Evolutionary conservation across 2,797 vertebrate genomes (phyloP).

Genomic region (Sebastes cheni): DNA sequence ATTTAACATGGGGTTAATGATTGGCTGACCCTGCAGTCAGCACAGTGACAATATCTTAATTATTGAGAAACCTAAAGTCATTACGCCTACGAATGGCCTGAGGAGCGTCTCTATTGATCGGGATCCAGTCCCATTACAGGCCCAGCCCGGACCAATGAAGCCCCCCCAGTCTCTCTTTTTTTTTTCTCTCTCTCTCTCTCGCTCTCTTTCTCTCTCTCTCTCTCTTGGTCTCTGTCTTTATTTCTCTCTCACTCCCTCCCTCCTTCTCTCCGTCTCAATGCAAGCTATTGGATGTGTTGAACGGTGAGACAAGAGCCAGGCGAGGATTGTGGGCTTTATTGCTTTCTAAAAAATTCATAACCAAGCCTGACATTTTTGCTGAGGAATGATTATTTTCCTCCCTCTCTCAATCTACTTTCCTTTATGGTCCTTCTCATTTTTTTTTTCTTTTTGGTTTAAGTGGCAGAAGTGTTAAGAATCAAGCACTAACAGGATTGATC

Average conservation of each 20-base stretch:
- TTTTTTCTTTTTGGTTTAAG: slow-evolving; percentile 60
- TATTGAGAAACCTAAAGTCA: slow-evolving; percentile 87
- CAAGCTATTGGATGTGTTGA: slow-evolving; percentile 70
- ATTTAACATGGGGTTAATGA: slow-evolving; percentile 88
- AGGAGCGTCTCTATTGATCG: slow-evolving; percentile 84
- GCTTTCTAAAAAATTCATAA: slow-evolving; percentile 78
- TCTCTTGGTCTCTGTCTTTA: slow-evolving; percentile 26
- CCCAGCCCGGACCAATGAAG: slow-evolving; percentile 68
- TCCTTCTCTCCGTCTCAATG: slow-evolving; percentile 40
- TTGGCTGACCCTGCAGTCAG: slow-evolving; percentile 85
- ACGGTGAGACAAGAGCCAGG: slow-evolving; percentile 63
- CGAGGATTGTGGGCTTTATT: slow-evolving; percentile 72
- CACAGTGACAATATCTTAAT: slow-evolving; percentile 87
- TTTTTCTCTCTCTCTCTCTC: not conserved
- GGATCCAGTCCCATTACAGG: slow-evolving; percentile 82
- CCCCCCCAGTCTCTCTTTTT: slow-evolving; percentile 46
- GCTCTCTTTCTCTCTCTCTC: slow-evolving; percentile 27
- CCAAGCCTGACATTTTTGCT: slow-evolving; percentile 74
- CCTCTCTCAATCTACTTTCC: slow-evolving; percentile 50
- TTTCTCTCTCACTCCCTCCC: slow-evolving; percentile 10
- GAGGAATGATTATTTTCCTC: slow-evolving; percentile 69
- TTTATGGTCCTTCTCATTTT: slow-evolving; percentile 42
- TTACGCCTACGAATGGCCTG: slow-evolving; percentile 83
- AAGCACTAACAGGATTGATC: slow-evolving; percentile 64
- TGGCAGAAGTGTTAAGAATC: slow-evolving; percentile 70